Conservation (phyloP, 2,888 invertebrate genomes). For the Taphrorychus bicolor region DNA sequence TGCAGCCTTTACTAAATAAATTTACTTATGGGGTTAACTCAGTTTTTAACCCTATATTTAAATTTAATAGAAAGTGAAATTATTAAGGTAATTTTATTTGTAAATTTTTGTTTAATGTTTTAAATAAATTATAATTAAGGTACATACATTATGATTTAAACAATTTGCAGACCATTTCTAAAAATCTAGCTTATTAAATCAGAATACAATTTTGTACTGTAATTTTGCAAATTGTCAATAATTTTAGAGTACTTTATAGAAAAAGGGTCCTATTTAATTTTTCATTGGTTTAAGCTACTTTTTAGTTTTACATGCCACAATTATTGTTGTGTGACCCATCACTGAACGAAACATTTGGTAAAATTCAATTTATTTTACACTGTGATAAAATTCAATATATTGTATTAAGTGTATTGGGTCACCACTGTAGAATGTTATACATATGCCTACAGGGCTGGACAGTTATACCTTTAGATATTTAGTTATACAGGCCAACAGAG, state of each 20-base stretch:
- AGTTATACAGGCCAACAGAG: background rate
- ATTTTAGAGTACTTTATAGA: background rate
- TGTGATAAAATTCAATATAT: slow-evolving; percentile 25
- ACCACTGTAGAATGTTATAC: background rate
- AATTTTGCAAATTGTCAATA: too few relatives aligned
- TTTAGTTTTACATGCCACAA: slow-evolving; percentile 8
- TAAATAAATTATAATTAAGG: background rate
- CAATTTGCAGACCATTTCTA: slow-evolving; percentile 21
- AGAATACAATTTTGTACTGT: too few relatives aligned
- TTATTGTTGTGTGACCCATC: slow-evolving; percentile 18
- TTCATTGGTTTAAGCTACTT: background rate
- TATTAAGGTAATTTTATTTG: background rate
- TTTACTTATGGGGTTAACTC: background rate
- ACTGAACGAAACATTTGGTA: slow-evolving; percentile 8
- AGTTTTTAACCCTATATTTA: background rate
- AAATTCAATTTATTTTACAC: slow-evolving; percentile 32
- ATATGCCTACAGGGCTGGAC: background rate
- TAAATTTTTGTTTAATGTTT: background rate
- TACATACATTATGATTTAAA: background rate
- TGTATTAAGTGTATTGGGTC: background rate
- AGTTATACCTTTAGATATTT: background rate
- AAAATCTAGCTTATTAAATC: background rate
- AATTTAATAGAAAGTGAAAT: too few relatives aligned
- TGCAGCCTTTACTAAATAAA: slow-evolving; percentile 60
- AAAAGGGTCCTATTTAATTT: background rate